A percentile compares a stretch with the other conserved stretches of the same genome.
Conservation (phyloP, 2,797 vertebrate genomes). For the Phoxinus dragarum region DNA sequence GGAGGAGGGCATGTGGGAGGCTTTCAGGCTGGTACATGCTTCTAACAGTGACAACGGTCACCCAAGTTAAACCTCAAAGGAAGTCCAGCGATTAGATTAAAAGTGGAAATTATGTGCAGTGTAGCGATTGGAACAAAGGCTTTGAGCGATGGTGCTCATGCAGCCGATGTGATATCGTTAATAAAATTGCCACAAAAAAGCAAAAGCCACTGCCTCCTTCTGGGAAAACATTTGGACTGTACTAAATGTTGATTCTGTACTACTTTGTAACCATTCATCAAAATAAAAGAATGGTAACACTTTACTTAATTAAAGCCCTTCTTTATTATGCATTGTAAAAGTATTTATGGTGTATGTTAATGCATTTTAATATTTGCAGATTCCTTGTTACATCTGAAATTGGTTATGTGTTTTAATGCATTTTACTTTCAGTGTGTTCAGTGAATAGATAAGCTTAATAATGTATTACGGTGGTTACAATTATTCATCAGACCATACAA, state of each 20-base stretch:
- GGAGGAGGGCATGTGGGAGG: conserved; percentile 7
- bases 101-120: neutral
- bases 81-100: neutral
- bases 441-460: neutral
- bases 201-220: neutral
- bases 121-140: neutral
- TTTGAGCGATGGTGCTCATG: neutral
- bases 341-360: neutral
- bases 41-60: neutral
- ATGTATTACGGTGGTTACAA: neutral
- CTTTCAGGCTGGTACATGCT: neutral
- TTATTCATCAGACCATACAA: neutral
- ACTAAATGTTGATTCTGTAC: neutral
- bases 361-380: neutral
- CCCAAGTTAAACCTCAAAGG: neutral
- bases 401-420: neutral
- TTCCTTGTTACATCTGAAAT: neutral
- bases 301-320: neutral
- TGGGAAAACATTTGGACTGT: neutral
- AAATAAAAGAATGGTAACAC: neutral
- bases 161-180: neutral
- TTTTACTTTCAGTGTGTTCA: neutral
- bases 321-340: neutral
- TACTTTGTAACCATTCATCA: neutral
- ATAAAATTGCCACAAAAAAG: neutral